These are phyloP conservation scores for Paratilapia polleni DNA, from an alignment of 2,113 vertebrate species.

Conservation along the genomic window DNA sequence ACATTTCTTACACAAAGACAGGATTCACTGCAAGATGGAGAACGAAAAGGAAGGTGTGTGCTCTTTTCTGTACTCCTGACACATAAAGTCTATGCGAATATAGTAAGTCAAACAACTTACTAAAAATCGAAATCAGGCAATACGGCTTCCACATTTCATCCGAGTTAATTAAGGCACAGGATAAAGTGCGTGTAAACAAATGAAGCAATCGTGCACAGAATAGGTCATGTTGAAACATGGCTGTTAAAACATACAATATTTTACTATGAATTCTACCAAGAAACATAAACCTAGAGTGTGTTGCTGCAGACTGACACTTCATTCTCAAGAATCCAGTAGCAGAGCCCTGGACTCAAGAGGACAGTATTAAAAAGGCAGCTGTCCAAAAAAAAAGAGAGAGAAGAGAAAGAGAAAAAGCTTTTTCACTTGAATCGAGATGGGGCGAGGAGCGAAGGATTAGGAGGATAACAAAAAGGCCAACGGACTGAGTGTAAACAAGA, in stretches of 20 bases:
- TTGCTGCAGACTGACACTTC: conserved; percentile 31
- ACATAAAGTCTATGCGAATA: background rate
- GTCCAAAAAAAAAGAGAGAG: background rate
- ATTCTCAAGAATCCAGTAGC: conserved; percentile 48
- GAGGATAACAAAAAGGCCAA: conserved; percentile 71
- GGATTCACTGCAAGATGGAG: conserved; percentile 40
- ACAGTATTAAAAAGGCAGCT: conserved; percentile 52
- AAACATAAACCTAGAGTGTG: conserved; percentile 21
- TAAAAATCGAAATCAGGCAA: background rate
- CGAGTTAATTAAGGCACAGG: background rate
- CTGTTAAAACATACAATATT: background rate
- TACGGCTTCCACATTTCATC: background rate
- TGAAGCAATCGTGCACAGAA: no score
- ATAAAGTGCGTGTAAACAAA: background rate
- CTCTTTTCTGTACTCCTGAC: background rate
- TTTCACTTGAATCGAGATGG: conserved; percentile 55
- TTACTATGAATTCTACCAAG: background rate
- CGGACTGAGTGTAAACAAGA: conserved; percentile 71
- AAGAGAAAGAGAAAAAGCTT: background rate
- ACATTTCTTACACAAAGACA: background rate
- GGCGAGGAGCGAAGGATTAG: conserved; percentile 63
- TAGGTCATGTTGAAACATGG: background rate
- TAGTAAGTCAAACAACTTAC: background rate
- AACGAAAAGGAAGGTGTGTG: conserved; percentile 28
- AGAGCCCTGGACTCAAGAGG: conserved; percentile 49